phyloP scores from a whole-genome alignment of 1,140 invertebrate genomes.

The Lepidostoma basale region DNA sequence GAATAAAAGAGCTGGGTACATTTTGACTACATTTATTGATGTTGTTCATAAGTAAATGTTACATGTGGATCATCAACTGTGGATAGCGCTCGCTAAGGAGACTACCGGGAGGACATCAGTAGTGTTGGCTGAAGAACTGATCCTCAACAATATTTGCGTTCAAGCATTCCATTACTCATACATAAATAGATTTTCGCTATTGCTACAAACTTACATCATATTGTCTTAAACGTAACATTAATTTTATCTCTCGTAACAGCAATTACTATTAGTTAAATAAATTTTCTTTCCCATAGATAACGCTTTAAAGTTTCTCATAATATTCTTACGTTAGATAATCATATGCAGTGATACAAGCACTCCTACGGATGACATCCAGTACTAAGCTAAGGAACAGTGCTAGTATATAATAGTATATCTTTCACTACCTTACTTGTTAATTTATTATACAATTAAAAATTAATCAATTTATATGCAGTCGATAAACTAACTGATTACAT shows the following conservation, averaged over 20 bases:
- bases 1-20: slow-evolving; percentile 21
- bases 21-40: slow-evolving; percentile 47
- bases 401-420: slow-evolving; percentile 41
- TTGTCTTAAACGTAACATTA: slow-evolving; percentile 47
- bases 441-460: slow-evolving; percentile 45
- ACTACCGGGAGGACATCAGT: slow-evolving; percentile 41
- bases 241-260: slow-evolving; percentile 43
- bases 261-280: slow-evolving; percentile 44
- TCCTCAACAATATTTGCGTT: slow-evolving; percentile 42
- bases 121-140: slow-evolving; percentile 35
- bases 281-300: slow-evolving; percentile 46
- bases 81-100: slow-evolving; percentile 44
- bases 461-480: slow-evolving; percentile 45
- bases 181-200: slow-evolving; percentile 45
- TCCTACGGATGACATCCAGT: slow-evolving; percentile 20
- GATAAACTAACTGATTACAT: slow-evolving; percentile 36
- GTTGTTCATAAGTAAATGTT: slow-evolving; percentile 47
- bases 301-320: slow-evolving; percentile 35
- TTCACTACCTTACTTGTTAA: slow-evolving; percentile 34
- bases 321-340: slow-evolving; percentile 38
- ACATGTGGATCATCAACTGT: slow-evolving; percentile 40
- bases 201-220: slow-evolving; percentile 42
- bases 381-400: slow-evolving; percentile 44
- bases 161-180: slow-evolving; percentile 44
- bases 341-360: slow-evolving; percentile 24